Evolutionary conservation across 2,113 vertebrate species (phyloP).

Genomic region (Tor tambroides): DNA sequence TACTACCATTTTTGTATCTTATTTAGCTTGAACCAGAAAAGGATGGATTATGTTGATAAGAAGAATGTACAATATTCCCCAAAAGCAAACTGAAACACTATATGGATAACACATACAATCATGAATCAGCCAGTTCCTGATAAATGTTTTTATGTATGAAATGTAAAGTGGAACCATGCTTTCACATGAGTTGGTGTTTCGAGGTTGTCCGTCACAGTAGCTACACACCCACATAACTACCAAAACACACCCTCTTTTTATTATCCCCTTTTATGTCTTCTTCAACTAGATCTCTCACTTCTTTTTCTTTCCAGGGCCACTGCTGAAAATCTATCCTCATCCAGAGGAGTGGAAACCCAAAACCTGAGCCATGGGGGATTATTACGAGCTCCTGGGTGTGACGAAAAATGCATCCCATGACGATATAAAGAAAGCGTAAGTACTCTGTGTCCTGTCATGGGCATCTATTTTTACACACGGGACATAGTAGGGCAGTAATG

Average conservation of each 20-base stretch:
- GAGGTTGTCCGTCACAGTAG: neutral
- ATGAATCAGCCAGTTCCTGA: neutral
- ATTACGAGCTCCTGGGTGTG: slow-evolving; percentile 92
- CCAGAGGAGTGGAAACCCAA: slow-evolving; percentile 30
- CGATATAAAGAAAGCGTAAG: slow-evolving; percentile 98
- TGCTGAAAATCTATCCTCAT: neutral
- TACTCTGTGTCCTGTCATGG: slow-evolving; percentile 56
- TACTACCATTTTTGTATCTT: neutral
- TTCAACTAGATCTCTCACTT: neutral
- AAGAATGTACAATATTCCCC: neutral
- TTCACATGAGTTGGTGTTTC: neutral
- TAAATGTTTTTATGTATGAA: neutral
- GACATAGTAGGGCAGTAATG: slow-evolving; percentile 60
- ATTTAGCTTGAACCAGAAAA: neutral
- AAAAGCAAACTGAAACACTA: neutral
- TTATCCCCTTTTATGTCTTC: neutral
- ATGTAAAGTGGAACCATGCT: neutral
- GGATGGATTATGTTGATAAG: neutral
- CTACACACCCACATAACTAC: neutral
- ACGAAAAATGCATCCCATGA: slow-evolving; percentile 86
- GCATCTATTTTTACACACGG: slow-evolving; percentile 48
- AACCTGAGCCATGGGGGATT: slow-evolving; percentile 88
- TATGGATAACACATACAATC: neutral
- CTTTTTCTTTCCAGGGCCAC: slow-evolving; percentile 19
- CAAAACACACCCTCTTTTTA: neutral